These are phyloP conservation scores for Habrosyne pyritoides DNA, from an alignment of 2,888 invertebrate species.

Conservation along the genomic window DNA sequence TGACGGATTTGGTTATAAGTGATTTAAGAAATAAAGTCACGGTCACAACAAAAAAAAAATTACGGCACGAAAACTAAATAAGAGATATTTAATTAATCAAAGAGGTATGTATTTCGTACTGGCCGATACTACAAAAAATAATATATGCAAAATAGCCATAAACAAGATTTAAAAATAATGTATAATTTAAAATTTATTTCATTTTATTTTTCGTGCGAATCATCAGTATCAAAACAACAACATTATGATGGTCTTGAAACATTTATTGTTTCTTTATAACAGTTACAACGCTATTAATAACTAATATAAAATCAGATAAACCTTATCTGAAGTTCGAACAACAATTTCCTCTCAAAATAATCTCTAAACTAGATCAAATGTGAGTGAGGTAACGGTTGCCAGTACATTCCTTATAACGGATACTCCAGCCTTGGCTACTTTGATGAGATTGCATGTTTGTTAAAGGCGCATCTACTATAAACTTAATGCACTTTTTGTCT, in stretches of 20 bases:
- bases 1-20: too few relatives aligned
- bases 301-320: constrained; percentile 12
- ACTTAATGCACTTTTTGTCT: constrained; percentile 8
- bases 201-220: too few relatives aligned
- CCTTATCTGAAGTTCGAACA: constrained; percentile 24
- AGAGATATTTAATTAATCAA: too few relatives aligned
- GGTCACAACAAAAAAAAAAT: too few relatives aligned
- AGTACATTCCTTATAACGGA: constrained; percentile 50
- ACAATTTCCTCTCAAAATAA: constrained; percentile 44
- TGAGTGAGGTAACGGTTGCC: constrained; percentile 47
- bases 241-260: background rate
- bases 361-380: constrained; percentile 49
- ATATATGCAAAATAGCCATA: too few relatives aligned
- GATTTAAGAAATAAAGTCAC: too few relatives aligned
- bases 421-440: constrained; percentile 33
- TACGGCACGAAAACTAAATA: too few relatives aligned
- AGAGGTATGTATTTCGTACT: too few relatives aligned
- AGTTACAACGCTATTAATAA: background rate
- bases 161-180: too few relatives aligned
- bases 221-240: too few relatives aligned
- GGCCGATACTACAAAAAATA: too few relatives aligned
- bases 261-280: background rate
- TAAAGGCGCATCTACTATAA: constrained; percentile 7
- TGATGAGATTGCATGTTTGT: constrained; percentile 31
- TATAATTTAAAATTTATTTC: too few relatives aligned